Evolutionary conservation across 1,140 invertebrate species (phyloP), one percentile per base, ranked within the genome.

Genomic region (Solenopsis invicta): DNA sequence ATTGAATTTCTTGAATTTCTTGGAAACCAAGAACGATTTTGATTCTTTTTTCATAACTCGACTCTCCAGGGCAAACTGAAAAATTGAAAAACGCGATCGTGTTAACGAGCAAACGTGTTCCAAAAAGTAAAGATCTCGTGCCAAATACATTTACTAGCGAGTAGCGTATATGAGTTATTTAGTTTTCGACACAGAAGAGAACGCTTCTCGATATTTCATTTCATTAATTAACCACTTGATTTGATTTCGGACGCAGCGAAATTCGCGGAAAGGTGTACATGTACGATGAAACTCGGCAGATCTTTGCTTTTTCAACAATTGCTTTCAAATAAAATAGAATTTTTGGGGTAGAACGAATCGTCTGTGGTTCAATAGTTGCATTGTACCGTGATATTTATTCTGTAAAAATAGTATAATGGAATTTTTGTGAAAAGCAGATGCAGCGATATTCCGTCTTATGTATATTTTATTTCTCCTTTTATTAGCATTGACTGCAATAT

Each of bases 141-240:
- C n/a, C 41, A 48, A 37, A 84, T 74, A 71, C 67, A 59, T 82
- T 82, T 84, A 75, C 37, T 21, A 9, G 24, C 54, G 24, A 74
- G 13, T 48, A 61, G 41, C 41, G n/a, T 71, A 4, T 34, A 61
- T 41, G 80, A 75, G 41, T 84, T 81, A 74, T 74, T 84, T 74
- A 75, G 54, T 84, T 84, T 84, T 75, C 24, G 41, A 82, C 50
- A 12, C 29, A 21, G 56, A 82, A n/a, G 24, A 37, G 69, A 61
- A 13, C 12, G 69, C 37, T 34, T 84, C 69, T 74, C 54, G 54
- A 84, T 37, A 37, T 84, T 84, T 84, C 69, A 84, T 29, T 84
- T 61, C 24, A 74, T 84, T 84, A 62, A 84, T 84, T 84, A 84
- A 84, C 41, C 34, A 75, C 24, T 50, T 62, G 24, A 84, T 74